Evolutionary conservation across 2,888 invertebrate genomes (phyloP), one percentile per base, ranked within the genome.

Genomic region (Pseudococcus longispinus): DNA sequence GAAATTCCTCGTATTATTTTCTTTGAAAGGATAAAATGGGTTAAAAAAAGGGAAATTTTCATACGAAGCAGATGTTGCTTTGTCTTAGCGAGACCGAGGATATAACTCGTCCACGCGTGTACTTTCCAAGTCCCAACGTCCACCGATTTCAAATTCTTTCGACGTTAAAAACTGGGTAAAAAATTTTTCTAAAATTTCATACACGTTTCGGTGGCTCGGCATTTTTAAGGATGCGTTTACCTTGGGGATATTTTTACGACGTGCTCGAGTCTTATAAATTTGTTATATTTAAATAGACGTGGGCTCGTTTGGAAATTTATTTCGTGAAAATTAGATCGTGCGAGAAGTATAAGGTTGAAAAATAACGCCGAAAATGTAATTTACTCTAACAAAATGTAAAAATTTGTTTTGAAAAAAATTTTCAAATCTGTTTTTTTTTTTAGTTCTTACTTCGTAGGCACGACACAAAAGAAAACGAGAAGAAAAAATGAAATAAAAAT

Each of bases 221-320:
- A 70, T 60, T 60, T 60, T 20, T 70, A 70, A 70, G 70, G 70
- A 70, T 70, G 32, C 32, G 70, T 70, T 60, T 70, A 70, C 70
- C 70, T 70, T 70, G 70, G 70, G 32, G 70, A 70, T 70, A 70
- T 70, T 70, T 70, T 70, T 70, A 70, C 70, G 70, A 70, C 70
- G 70, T 18, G 70, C 32, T 70, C 70, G 70, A 70, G 70, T 70
- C 70, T 70, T 70, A 70, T 70, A 70, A 70, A 70, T 70, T 70
- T 29, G 70, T 70, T 70, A 70, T 70, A 70, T 70, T 70, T 70
- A 70, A 70, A 70, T 70, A 70, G 70, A 70, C 70, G 70, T 70
- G 70, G 70, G 70, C 70, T 70, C 70, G 70, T 70, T 70, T 70
- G 29, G 70, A 70, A 70, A 70, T 70, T 70, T 70, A 70, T 70